Conservation (phyloP, 2,888 invertebrate genomes). For the Girardia tigrina region DNA sequence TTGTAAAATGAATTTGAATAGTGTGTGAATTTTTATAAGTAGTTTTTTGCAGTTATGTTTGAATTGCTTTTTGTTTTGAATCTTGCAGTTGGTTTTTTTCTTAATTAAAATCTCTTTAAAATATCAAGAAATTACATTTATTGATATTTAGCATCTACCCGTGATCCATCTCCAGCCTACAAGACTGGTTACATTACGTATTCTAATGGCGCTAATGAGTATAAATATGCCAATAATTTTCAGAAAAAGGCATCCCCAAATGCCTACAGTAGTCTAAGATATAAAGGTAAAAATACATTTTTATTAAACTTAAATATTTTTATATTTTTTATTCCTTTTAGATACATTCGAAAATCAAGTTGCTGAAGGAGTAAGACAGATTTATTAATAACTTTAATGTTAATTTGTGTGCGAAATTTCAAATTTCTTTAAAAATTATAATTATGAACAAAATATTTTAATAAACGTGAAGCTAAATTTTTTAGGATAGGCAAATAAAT, state of each 20-base stretch:
- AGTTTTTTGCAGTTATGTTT: no score
- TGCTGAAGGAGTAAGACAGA: not conserved
- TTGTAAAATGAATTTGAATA: not conserved
- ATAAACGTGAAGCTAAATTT: no score
- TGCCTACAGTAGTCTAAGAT: not conserved
- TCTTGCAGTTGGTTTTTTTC: no score
- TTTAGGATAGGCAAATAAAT: no score
- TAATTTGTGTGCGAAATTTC: no score
- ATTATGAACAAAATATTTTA: no score
- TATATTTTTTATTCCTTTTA: not conserved
- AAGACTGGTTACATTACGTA: not conserved
- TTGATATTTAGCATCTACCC: not conserved
- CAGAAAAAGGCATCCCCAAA: conserved; percentile 1
- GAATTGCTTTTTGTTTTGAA: no score
- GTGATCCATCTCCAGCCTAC: conserved; percentile 7
- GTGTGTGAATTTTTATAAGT: not conserved
- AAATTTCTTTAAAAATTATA: no score
- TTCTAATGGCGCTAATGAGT: not conserved
- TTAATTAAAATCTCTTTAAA: no score
- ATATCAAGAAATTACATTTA: no score
- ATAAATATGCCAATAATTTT: conserved; percentile 18
- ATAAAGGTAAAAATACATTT: not conserved
- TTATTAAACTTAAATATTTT: not conserved
- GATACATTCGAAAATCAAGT: not conserved
- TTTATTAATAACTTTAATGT: not conserved